These are phyloP conservation scores for Tarsius wallacei DNA, from an alignment of 2,797 vertebrate species.

Conservation along the genomic window DNA sequence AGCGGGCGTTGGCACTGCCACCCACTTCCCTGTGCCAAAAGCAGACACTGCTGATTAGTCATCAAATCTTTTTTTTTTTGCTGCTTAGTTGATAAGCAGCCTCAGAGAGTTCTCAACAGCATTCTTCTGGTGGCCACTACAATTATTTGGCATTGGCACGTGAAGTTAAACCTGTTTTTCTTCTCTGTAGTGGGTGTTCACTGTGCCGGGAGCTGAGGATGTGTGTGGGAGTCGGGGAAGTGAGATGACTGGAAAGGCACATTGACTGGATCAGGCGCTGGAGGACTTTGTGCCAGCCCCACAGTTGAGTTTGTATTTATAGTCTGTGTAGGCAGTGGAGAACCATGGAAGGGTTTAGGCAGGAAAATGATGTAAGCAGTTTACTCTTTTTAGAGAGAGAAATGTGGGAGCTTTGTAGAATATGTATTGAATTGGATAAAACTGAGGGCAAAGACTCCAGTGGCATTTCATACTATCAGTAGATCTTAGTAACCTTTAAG, in stretches of 20 bases:
- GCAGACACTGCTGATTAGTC: background rate
- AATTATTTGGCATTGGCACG: slow-evolving; percentile 67
- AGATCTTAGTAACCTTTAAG: slow-evolving; percentile 29
- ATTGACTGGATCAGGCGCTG: background rate
- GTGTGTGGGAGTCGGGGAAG: slow-evolving; percentile 73
- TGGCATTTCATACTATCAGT: background rate
- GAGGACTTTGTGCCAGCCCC: background rate
- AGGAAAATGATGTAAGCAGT: slow-evolving; percentile 44
- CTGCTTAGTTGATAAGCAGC: slow-evolving; percentile 55
- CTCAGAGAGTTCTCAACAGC: slow-evolving; percentile 57
- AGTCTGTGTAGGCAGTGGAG: background rate
- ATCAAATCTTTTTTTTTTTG: slow-evolving; percentile 36
- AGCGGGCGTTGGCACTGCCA: background rate
- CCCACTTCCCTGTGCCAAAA: slow-evolving; percentile 12
- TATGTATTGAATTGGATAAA: slow-evolving; percentile 38
- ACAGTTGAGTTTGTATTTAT: slow-evolving; percentile 9
- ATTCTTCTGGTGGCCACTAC: slow-evolving; percentile 65
- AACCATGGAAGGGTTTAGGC: background rate
- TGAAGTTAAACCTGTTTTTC: slow-evolving; percentile 76
- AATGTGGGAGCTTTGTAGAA: background rate
- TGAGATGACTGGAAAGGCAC: slow-evolving; percentile 45
- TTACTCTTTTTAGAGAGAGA: slow-evolving; percentile 53
- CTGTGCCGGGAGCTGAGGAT: slow-evolving; percentile 56
- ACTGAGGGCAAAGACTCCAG: background rate
- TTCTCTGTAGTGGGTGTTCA: slow-evolving; percentile 57